A percentile compares a stretch with the other conserved stretches of the same genome.
Conservation (phyloP, 2,113 vertebrate species). For the Perca schrenkii region DNA sequence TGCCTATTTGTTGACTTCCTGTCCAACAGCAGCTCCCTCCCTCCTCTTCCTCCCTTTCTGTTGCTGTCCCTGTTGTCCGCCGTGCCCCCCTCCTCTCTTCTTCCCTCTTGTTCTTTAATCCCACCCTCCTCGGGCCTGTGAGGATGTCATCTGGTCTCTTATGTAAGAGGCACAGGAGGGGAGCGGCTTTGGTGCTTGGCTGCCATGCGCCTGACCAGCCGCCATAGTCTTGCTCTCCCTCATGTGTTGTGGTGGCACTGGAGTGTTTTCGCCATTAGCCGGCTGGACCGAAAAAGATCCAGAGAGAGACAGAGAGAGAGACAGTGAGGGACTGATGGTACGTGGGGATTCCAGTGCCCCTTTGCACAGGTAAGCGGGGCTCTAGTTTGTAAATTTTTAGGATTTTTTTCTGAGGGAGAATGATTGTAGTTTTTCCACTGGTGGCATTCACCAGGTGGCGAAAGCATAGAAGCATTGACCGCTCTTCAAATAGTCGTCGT, state of each 20-base stretch:
- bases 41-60: slow-evolving; percentile 50
- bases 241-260: slow-evolving; percentile 19
- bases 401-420: background rate
- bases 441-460: slow-evolving; percentile 1
- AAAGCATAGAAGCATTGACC: background rate
- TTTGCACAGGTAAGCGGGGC: slow-evolving; percentile 53
- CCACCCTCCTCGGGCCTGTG: slow-evolving; percentile 64
- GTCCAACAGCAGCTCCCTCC: slow-evolving; percentile 48
- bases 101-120: slow-evolving; percentile 69
- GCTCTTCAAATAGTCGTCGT: background rate
- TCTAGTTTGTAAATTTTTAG: background rate
- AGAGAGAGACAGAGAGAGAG: slow-evolving; percentile 3
- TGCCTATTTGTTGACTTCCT: slow-evolving; percentile 73
- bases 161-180: slow-evolving; percentile 74
- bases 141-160: slow-evolving; percentile 78
- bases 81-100: slow-evolving; percentile 41
- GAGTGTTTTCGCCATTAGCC: slow-evolving; percentile 35
- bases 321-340: slow-evolving; percentile 60
- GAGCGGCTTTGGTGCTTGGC: slow-evolving; percentile 47
- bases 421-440: slow-evolving; percentile 1
- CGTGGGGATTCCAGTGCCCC: slow-evolving; percentile 57
- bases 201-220: slow-evolving; percentile 49
- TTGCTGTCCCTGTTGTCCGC: slow-evolving; percentile 69
- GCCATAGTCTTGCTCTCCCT: slow-evolving; percentile 18
- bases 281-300: background rate